phyloP scores from a whole-genome alignment of 2,797 vertebrate species.

The Gouania willdenowi region DNA sequence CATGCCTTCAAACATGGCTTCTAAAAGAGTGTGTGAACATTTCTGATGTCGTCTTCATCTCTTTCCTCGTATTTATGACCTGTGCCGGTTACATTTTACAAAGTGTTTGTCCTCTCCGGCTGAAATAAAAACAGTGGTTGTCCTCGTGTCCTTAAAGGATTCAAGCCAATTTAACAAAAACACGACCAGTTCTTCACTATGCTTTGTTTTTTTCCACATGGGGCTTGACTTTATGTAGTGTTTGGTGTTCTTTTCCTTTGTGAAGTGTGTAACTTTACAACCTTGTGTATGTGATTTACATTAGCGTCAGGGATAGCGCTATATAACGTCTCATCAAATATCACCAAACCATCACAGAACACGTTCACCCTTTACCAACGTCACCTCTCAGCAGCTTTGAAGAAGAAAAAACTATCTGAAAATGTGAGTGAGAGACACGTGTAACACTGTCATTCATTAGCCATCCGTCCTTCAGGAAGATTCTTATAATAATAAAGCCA shows the following conservation, averaged over 20 bases:
- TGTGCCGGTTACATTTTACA: slow-evolving; percentile 55
- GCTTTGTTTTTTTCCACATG: slow-evolving; percentile 62
- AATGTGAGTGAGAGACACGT: slow-evolving; percentile 45
- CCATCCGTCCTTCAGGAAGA: slow-evolving; percentile 37
- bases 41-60: slow-evolving; percentile 52
- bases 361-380: slow-evolving; percentile 37
- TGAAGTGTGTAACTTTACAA: slow-evolving; percentile 67
- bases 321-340: slow-evolving; percentile 50
- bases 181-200: slow-evolving; percentile 59
- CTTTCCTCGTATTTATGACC: slow-evolving; percentile 67
- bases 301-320: slow-evolving; percentile 75
- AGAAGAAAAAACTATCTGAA: slow-evolving; percentile 49
- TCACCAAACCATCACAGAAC: no score
- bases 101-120: slow-evolving; percentile 57
- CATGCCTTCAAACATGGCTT: slow-evolving; percentile 28
- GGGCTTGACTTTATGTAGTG: slow-evolving; percentile 67
- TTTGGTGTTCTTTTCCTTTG: slow-evolving; percentile 68
- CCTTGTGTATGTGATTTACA: slow-evolving; percentile 72
- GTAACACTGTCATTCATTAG: slow-evolving; percentile 55
- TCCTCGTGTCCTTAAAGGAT: slow-evolving; percentile 63
- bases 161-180: slow-evolving; percentile 66
- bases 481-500: slow-evolving; percentile 35
- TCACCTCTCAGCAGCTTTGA: slow-evolving; percentile 37
- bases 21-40: slow-evolving; percentile 41
- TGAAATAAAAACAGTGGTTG: slow-evolving; percentile 62